Conservation (phyloP, 2,888 invertebrate species). For the Norana najaformis region DNA sequence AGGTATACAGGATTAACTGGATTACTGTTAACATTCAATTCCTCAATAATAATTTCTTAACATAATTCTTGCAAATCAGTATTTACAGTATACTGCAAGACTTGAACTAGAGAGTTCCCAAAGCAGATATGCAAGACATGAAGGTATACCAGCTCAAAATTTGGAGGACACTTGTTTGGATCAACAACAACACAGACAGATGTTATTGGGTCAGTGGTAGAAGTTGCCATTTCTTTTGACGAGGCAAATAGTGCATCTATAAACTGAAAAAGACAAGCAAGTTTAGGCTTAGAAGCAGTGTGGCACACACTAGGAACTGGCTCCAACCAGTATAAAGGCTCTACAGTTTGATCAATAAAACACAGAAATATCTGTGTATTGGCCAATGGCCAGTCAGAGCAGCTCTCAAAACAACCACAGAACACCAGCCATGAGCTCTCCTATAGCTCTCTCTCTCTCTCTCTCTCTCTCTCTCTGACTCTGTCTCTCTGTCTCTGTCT, state of each 20-base stretch:
- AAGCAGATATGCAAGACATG: not conserved
- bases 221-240: not conserved
- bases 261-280: not conserved
- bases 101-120: not conserved
- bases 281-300: not conserved
- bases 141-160: conserved; percentile 68
- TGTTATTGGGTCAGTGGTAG: conserved; percentile 72
- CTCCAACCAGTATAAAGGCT: not conserved
- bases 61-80: not conserved
- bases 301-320: not conserved
- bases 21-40: not conserved
- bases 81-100: not conserved
- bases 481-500: too few relatives aligned
- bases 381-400: too few relatives aligned
- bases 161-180: conserved; percentile 69
- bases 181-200: conserved; percentile 73
- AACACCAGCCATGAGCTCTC: too few relatives aligned
- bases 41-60: not conserved
- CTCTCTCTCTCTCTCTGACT: too few relatives aligned
- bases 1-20: not conserved
- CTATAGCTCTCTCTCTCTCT: too few relatives aligned
- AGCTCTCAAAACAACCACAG: too few relatives aligned
- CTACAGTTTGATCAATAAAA: not conserved
- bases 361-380: not conserved
- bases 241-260: not conserved